These are phyloP conservation scores for Lasioglossum leucozonium DNA, from an alignment of 2,888 invertebrate species.

Conservation along the genomic window DNA sequence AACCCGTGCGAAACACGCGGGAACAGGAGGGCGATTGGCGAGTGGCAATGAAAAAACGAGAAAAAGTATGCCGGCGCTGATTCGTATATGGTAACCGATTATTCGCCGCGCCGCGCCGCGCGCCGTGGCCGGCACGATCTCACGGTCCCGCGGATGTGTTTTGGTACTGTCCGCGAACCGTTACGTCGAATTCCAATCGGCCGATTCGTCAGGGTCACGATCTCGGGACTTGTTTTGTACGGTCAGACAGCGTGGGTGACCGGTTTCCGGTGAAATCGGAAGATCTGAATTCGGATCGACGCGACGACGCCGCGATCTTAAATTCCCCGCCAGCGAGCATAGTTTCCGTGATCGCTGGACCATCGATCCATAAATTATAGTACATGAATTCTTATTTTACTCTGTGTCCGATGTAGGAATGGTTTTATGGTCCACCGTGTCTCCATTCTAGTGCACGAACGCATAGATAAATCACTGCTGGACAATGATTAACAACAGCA, in stretches of 20 bases:
- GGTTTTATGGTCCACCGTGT: background rate
- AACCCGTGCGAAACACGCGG: slow-evolving; percentile 17
- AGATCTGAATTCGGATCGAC: slow-evolving; percentile 10
- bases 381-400: background rate
- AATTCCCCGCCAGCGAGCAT: background rate
- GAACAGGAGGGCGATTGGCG: background rate
- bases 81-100: slow-evolving; percentile 54
- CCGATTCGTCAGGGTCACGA: slow-evolving; percentile 55
- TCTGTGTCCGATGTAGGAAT: background rate
- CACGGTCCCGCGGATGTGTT: slow-evolving; percentile 57
- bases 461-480: background rate
- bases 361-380: background rate
- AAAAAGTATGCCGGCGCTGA: slow-evolving; percentile 46
- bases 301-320: background rate
- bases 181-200: slow-evolving; percentile 73
- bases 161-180: slow-evolving; percentile 70
- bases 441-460: background rate
- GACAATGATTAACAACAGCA: background rate
- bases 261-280: slow-evolving; percentile 25
- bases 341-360: background rate
- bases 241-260: slow-evolving; percentile 48
- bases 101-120: too few relatives aligned
- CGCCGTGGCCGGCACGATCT: slow-evolving; percentile 34
- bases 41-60: slow-evolving; percentile 28
- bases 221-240: background rate